Percentiles rank a stretch among this genome's conserved stretches.
Evolutionary conservation across 2,113 vertebrate genomes (phyloP).

Genomic region (Candoia aspera): DNA sequence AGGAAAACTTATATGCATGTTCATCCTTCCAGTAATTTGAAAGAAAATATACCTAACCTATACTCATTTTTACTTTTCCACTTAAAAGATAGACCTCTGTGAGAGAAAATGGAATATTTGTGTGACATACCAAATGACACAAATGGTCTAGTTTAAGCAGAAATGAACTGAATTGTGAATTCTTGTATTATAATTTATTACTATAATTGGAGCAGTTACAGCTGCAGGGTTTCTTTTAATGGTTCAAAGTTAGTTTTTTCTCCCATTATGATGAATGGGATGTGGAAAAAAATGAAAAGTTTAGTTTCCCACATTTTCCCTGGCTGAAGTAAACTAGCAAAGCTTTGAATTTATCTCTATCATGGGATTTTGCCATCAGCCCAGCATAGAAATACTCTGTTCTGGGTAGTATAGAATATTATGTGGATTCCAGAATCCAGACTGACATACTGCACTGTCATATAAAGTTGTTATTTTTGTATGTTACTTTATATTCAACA

Average conservation of each 20-base stretch:
- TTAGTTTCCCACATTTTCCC: neutral
- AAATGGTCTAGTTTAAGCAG: slow-evolving; percentile 50
- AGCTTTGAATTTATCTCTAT: neutral
- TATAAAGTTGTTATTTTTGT: neutral
- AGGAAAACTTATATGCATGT: slow-evolving; percentile 61
- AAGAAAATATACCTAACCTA: slow-evolving; percentile 52
- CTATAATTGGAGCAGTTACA: slow-evolving; percentile 44
- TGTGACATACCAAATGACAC: slow-evolving; percentile 56
- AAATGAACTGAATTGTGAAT: slow-evolving; percentile 47
- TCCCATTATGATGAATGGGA: neutral
- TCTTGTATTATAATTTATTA: slow-evolving; percentile 47
- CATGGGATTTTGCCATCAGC: neutral
- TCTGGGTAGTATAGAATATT: neutral
- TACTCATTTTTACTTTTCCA: slow-evolving; percentile 46
- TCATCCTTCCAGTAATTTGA: slow-evolving; percentile 65
- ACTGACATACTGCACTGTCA: neutral
- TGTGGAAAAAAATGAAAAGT: neutral
- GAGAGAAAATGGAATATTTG: slow-evolving; percentile 56
- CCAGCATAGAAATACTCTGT: neutral
- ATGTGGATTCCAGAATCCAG: neutral
- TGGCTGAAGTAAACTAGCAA: neutral
- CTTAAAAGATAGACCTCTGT: slow-evolving; percentile 45
- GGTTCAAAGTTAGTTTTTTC: slow-evolving; percentile 45
- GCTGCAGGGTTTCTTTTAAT: slow-evolving; percentile 37
- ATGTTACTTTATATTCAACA: no score